Evolutionary conservation across 2,888 invertebrate genomes (phyloP).

Genomic region (Erebia epiphron): DNA sequence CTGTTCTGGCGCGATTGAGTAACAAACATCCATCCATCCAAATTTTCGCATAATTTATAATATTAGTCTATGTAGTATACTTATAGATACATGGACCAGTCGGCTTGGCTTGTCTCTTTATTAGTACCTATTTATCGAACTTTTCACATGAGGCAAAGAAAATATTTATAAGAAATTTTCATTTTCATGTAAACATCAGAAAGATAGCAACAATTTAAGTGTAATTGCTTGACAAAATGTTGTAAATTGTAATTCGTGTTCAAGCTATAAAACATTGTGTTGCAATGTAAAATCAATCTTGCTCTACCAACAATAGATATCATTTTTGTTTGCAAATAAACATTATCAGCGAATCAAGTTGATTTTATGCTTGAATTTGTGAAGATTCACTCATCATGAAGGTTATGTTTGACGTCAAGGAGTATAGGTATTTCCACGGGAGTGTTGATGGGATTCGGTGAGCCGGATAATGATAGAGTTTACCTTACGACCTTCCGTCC

Average conservation of each 20-base stretch:
- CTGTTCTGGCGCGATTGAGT: too few species aligned
- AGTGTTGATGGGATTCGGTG: background rate
- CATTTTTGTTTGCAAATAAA: background rate
- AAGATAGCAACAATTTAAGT: background rate
- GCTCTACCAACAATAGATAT: background rate
- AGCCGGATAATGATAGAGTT: too few species aligned
- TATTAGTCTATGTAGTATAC: too few species aligned
- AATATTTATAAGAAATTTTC: too few species aligned
- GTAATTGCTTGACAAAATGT: too few species aligned
- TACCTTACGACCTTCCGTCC: too few species aligned
- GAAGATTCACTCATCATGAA: slow-evolving; percentile 10
- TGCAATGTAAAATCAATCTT: background rate
- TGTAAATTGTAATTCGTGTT: background rate
- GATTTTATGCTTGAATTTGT: slow-evolving; percentile 13
- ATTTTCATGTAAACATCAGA: background rate
- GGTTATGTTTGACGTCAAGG: slow-evolving; percentile 10
- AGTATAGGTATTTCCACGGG: slow-evolving; percentile 4
- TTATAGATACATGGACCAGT: too few species aligned
- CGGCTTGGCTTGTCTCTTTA: too few species aligned
- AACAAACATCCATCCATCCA: too few species aligned
- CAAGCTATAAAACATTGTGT: background rate
- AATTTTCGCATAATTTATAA: too few species aligned
- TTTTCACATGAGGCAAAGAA: too few species aligned
- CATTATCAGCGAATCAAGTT: background rate
- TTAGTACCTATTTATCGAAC: too few species aligned